phyloP scores from a whole-genome alignment of 2,113 vertebrate species.

The Myotis brandtii region DNA sequence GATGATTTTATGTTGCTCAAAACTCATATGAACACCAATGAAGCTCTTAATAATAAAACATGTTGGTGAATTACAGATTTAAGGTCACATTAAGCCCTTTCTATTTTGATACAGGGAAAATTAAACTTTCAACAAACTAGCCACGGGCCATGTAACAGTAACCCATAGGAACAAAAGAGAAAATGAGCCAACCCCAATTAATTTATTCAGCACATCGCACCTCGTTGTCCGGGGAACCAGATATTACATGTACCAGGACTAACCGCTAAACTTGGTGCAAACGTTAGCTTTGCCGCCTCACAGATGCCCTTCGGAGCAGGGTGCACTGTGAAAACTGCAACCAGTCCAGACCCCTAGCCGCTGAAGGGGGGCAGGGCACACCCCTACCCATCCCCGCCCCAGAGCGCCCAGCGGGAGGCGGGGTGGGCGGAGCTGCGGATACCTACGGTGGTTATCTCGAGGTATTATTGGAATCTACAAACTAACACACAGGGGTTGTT shows the following conservation, averaged over 20 bases:
- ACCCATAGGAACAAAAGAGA: slow-evolving; percentile 49
- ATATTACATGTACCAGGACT: neutral
- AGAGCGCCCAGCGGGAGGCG: fast-evolving
- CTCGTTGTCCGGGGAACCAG: neutral
- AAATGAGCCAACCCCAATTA: slow-evolving; percentile 36
- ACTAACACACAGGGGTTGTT: neutral
- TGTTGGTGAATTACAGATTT: neutral
- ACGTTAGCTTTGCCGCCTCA: neutral
- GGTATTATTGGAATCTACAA: neutral
- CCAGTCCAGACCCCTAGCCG: neutral
- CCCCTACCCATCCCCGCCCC: neutral
- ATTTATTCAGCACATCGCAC: slow-evolving; percentile 26
- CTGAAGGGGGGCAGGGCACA: neutral
- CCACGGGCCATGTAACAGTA: slow-evolving; percentile 47
- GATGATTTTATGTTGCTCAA: neutral
- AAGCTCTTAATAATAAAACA: neutral
- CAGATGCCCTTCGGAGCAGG: neutral
- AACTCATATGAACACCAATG: neutral
- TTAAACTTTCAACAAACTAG: slow-evolving; percentile 62
- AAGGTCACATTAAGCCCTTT: neutral
- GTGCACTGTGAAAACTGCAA: neutral
- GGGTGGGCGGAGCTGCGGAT: fast-evolving
- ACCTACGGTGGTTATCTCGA: too few species aligned
- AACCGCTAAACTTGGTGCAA: neutral
- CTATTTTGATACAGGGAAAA: slow-evolving; percentile 11